These are phyloP conservation scores for Heliconius aoede DNA, from an alignment of 2,888 invertebrate species.

Conservation along the genomic window DNA sequence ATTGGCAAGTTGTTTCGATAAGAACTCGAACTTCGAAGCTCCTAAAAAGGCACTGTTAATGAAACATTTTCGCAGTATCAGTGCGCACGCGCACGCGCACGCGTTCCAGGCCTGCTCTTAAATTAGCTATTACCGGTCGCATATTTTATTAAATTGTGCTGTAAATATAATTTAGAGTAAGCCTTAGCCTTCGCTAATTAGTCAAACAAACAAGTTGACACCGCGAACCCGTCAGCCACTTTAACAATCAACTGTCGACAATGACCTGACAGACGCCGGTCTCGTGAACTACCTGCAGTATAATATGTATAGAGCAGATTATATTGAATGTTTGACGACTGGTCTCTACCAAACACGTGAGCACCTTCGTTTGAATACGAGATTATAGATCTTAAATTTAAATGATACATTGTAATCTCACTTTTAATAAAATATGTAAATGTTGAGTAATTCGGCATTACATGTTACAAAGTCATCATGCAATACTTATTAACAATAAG, in stretches of 20 bases:
- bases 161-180: not conserved
- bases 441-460: not conserved
- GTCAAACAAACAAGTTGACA: too few species aligned
- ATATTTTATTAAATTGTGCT: not conserved
- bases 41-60: conserved; percentile 23
- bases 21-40: conserved; percentile 5
- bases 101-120: not conserved
- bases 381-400: not conserved
- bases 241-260: conserved; percentile 11
- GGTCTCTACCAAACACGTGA: conserved; percentile 6
- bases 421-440: conserved; percentile 12
- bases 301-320: not conserved
- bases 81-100: not conserved
- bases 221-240: not conserved
- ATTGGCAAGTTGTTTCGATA: conserved; percentile 12
- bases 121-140: not conserved
- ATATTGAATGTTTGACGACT: not conserved
- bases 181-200: not conserved
- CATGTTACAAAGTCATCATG: not conserved
- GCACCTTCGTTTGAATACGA: conserved; percentile 17
- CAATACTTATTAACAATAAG: not conserved
- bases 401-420: conserved; percentile 5
- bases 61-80: conserved; percentile 12
- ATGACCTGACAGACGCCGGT: not conserved
- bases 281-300: not conserved